phyloP scores from a whole-genome alignment of 1,140 invertebrate genomes.

The Ceratosolen fusciceps region DNA sequence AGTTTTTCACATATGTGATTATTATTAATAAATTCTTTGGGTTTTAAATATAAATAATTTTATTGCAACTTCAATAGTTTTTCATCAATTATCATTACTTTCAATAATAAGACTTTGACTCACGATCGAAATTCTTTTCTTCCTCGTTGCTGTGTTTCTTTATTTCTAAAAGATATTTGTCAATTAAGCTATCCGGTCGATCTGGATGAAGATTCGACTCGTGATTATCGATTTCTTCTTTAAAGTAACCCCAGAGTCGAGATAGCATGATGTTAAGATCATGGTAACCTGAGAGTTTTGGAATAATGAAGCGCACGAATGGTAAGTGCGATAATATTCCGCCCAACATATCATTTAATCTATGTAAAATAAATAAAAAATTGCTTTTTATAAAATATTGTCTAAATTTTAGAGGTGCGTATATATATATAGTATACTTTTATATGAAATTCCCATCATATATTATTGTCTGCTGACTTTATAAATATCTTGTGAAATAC shows the following conservation, averaged over 20 bases:
- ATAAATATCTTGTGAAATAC: too few relatives aligned
- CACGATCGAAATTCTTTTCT: slow-evolving; percentile 59
- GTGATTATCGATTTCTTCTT: slow-evolving; percentile 72
- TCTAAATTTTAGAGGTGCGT: too few relatives aligned
- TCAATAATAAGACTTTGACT: slow-evolving; percentile 41
- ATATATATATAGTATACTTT: too few relatives aligned
- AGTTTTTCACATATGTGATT: too few relatives aligned
- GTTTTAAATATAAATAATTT: not conserved
- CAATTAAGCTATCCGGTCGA: slow-evolving; percentile 78
- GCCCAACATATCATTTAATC: slow-evolving; percentile 76
- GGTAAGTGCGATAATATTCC: slow-evolving; percentile 79
- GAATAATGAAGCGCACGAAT: slow-evolving; percentile 75
- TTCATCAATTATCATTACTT: not conserved
- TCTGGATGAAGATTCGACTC: slow-evolving; percentile 69
- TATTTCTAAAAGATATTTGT: slow-evolving; percentile 78
- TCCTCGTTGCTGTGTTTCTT: slow-evolving; percentile 9
- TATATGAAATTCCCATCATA: too few relatives aligned
- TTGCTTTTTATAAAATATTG: not conserved
- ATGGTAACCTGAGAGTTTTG: slow-evolving; percentile 74
- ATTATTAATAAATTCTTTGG: not conserved
- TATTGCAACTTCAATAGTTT: not conserved
- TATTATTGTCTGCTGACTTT: too few relatives aligned
- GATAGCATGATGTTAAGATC: slow-evolving; percentile 66
- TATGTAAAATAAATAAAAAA: slow-evolving; percentile 38
- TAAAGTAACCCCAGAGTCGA: slow-evolving; percentile 68